Evolutionary conservation across 2,113 vertebrate species (phyloP).

Genomic region (Urocynchramus pylzowi): DNA sequence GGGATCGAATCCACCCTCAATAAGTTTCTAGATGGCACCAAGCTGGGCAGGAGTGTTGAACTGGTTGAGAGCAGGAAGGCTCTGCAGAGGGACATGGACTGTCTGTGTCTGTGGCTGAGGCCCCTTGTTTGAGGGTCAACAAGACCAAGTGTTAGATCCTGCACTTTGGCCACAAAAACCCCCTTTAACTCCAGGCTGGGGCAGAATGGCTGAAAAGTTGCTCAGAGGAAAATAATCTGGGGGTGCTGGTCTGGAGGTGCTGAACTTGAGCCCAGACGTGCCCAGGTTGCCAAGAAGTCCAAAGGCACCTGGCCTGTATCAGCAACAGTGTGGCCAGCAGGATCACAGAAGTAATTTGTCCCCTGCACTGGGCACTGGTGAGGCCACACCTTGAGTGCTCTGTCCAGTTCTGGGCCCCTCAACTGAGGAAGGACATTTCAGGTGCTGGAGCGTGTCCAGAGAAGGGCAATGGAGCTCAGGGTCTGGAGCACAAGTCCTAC

Average conservation of each 20-base stretch:
- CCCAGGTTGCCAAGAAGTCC: not conserved
- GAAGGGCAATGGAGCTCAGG: rapidly evolving
- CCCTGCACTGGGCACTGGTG: not conserved
- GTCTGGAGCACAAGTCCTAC: not conserved
- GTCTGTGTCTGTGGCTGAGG: not conserved
- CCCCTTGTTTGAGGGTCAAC: rapidly evolving
- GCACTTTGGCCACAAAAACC: no score
- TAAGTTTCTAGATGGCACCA: not conserved
- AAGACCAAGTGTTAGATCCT: not conserved
- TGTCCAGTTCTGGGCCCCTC: not conserved
- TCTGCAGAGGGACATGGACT: not conserved
- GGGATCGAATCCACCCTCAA: rapidly evolving
- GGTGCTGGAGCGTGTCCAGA: not conserved
- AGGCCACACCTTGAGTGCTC: not conserved
- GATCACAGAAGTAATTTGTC: rapidly evolving
- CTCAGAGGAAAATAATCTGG: not conserved
- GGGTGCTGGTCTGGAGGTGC: rapidly evolving
- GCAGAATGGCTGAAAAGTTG: not conserved
- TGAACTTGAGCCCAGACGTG: not conserved
- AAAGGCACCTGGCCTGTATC: not conserved
- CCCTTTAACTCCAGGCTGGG: not conserved
- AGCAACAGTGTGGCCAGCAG: not conserved
- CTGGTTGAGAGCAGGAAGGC: not conserved
- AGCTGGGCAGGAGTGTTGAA: not conserved
- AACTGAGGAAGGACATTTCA: not conserved